phyloP scores from a whole-genome alignment of 1,140 invertebrate species.

The Cydia pomonella region DNA sequence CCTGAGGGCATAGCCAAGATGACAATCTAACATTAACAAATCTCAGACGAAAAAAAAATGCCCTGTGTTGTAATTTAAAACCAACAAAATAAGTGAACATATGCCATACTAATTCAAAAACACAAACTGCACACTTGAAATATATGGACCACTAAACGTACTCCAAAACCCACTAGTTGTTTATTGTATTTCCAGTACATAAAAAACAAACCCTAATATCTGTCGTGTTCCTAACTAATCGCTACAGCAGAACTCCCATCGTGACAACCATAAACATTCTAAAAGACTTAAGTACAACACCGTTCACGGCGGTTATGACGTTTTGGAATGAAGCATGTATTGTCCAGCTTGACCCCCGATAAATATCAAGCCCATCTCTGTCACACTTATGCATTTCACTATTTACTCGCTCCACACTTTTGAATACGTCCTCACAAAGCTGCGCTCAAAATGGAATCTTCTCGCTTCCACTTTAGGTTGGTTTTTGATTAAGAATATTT shows the following conservation, averaged over 20 bases:
- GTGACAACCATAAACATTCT: neutral
- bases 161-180: conserved; percentile 4
- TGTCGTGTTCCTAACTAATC: conserved; percentile 21
- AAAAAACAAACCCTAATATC: conserved; percentile 26
- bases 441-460: neutral
- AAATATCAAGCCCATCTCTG: conserved; percentile 15
- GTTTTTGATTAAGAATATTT: neutral
- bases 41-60: no score
- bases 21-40: no score
- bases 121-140: no score
- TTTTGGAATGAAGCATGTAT: neutral
- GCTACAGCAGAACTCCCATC: neutral
- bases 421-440: neutral
- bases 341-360: conserved; percentile 12
- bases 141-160: neutral
- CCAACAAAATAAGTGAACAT: no score
- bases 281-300: neutral
- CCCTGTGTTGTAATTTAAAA: no score
- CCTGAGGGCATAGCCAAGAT: no score
- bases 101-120: no score
- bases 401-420: neutral
- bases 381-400: conserved; percentile 32
- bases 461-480: neutral
- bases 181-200: conserved; percentile 15
- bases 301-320: neutral